Conservation (phyloP, 2,888 invertebrate species). For the Opisthograptis luteolata region DNA sequence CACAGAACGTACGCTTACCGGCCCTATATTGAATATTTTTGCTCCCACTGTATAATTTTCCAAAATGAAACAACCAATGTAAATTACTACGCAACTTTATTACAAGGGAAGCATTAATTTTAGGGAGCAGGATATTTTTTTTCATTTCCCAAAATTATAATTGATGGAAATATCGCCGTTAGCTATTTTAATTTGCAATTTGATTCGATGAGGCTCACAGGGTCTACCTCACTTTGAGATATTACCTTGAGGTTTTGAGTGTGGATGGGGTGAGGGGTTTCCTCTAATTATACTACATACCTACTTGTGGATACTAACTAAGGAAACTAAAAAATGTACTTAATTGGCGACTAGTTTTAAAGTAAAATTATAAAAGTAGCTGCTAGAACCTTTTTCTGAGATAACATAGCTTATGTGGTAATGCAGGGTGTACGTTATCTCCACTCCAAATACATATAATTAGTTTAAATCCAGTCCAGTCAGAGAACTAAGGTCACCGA, state of each 20-base stretch:
- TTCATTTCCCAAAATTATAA: conserved; percentile 5
- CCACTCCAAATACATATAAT: too few relatives aligned
- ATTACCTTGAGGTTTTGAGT: background rate
- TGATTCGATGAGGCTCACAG: background rate
- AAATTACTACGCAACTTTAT: conserved; percentile 13
- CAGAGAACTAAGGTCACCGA: too few relatives aligned
- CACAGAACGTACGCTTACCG: conserved; percentile 53
- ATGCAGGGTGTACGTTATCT: too few relatives aligned
- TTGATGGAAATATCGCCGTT: conserved; percentile 9
- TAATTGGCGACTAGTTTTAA: too few relatives aligned
- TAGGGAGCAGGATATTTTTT: conserved; percentile 3
- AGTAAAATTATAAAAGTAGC: too few relatives aligned
- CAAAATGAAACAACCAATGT: conserved; percentile 49
- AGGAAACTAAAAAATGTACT: too few relatives aligned
- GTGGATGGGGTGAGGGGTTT: too few relatives aligned
- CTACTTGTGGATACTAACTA: too few relatives aligned
- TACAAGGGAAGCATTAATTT: conserved; percentile 4
- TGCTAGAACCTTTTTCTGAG: too few relatives aligned
- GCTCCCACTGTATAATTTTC: conserved; percentile 64
- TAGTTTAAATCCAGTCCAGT: too few relatives aligned
- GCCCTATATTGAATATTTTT: conserved; percentile 70
- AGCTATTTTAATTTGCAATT: conserved; percentile 1
- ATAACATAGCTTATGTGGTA: too few relatives aligned
- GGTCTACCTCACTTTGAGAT: background rate
- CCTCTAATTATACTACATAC: too few relatives aligned